Evolutionary conservation across 2,113 vertebrate species (phyloP).

Genomic region (Corythornis vintsioides): DNA sequence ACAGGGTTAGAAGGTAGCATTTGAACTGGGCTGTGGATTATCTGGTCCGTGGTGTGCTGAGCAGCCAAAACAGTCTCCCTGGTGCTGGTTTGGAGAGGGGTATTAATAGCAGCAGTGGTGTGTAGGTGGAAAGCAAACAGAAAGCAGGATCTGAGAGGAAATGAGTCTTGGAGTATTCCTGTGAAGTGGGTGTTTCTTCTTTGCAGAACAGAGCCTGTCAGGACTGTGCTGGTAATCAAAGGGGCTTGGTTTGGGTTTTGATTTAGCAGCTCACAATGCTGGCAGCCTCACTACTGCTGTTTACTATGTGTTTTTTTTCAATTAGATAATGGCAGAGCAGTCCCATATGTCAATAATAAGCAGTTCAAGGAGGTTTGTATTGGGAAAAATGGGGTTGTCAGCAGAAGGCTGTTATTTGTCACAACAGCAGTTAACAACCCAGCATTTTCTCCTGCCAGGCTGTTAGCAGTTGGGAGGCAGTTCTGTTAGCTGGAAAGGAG

Average conservation of each 20-base stretch:
- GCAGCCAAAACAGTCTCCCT: background rate
- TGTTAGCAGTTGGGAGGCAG: conserved; percentile 40
- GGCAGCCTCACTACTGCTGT: background rate
- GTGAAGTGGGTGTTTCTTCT: background rate
- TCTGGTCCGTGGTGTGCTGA: background rate
- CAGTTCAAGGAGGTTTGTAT: conserved; percentile 27
- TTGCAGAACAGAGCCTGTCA: background rate
- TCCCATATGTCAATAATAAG: conserved; percentile 6
- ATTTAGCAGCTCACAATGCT: background rate
- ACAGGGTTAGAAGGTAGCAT: background rate
- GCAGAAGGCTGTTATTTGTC: conserved; percentile 51
- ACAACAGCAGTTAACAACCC: conserved; percentile 30
- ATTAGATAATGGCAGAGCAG: conserved; percentile 24
- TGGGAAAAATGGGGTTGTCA: conserved; percentile 34
- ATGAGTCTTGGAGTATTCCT: background rate
- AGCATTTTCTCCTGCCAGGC: background rate
- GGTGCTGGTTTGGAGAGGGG: background rate
- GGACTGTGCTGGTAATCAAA: background rate
- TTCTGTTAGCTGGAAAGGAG: conserved; percentile 20
- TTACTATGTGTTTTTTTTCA: conserved; percentile 21
- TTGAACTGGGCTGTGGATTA: background rate
- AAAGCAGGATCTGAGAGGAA: background rate
- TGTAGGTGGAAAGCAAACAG: background rate
- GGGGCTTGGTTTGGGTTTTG: background rate
- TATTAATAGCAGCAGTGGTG: background rate